Conservation (phyloP, 2,888 invertebrate species). For the Poecilus cupreus region DNA sequence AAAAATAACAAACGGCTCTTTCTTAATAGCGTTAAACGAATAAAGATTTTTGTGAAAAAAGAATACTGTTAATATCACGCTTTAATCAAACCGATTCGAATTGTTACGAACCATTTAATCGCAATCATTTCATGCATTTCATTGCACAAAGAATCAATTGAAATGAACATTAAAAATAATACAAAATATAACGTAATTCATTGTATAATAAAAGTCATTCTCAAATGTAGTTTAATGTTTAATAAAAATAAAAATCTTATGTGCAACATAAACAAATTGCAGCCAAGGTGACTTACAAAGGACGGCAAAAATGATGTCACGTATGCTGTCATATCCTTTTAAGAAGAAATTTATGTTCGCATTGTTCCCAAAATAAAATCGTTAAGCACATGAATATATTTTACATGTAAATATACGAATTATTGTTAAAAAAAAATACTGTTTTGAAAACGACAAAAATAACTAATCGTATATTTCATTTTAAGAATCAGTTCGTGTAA, state of each 20-base stretch:
- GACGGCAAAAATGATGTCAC: constrained; percentile 9
- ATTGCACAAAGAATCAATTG: background rate
- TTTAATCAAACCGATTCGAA: constrained; percentile 7
- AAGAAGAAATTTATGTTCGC: constrained; percentile 16
- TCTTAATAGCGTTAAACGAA: background rate
- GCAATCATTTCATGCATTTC: background rate
- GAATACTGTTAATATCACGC: constrained; percentile 14
- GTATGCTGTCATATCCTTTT: constrained; percentile 17
- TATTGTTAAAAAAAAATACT: too few species aligned
- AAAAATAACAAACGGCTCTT: background rate
- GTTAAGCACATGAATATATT: background rate
- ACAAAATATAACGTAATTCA: background rate
- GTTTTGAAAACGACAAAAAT: too few species aligned
- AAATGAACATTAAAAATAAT: constrained; percentile 9
- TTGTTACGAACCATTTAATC: constrained; percentile 1
- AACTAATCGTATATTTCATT: too few species aligned
- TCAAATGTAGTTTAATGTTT: background rate
- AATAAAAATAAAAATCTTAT: background rate
- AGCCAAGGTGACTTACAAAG: constrained; percentile 4
- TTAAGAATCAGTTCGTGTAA: too few species aligned
- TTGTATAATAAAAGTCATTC: background rate
- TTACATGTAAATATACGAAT: too few species aligned
- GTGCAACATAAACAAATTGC: constrained; percentile 14
- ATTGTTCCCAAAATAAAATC: constrained; percentile 5
- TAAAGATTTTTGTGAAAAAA: background rate